Base-by-base conservation (phyloP, 2,113 vertebrate species). In the Oophaga pumilio region DNA sequence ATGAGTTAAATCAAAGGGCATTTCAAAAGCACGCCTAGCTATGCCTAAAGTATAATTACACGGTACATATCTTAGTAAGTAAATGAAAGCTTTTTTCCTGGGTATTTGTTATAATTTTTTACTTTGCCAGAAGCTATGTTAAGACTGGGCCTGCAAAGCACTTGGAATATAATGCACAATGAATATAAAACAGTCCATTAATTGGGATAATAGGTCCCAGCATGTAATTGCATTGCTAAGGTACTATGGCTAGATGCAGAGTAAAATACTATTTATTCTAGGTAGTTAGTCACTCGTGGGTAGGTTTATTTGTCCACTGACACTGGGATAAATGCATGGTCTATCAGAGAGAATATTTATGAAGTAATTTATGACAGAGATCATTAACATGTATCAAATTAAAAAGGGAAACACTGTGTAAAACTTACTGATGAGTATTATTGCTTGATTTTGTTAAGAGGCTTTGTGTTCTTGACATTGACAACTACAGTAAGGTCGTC, bases 101-200 rank as follows among this genome's bases (percentile, higher is more conserved):
- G 91, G 92, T 94, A 94, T 94, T 95, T 94, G 91, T 93, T 93
- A 92, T 90, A 93, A 87, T 91, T 93, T 93, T 92, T 87, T 93
- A 91, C 90, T 94, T 91, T 92, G 92, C 92, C 92, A 92, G 85
- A 91, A 93, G 93, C 90, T 92, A 93, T 90, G 89, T 90, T 92
- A 93, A 94, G 92, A 89, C 93, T 91, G 92, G 89, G 82, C 89
- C 91, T 94, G 93, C 90, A 93, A 95, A 94, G 91, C 90, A 90
- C 94, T 95, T 93, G 91, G 92, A 92, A 90, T 93, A 92, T 91
- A 94, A 93, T 93, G 93, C 93, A 93, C 89, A 92, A 89, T 92
- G 94, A 96, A 95, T 96, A 95, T 96, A 96, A 96, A 96, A 95
- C 94, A 96, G 93, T 94, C 92, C 94, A 95, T 96, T 96, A 96